Evolutionary conservation across 2,797 vertebrate genomes (phyloP), one percentile per base, ranked within the genome.

Genomic region (Gymnoscopelus braueri): DNA sequence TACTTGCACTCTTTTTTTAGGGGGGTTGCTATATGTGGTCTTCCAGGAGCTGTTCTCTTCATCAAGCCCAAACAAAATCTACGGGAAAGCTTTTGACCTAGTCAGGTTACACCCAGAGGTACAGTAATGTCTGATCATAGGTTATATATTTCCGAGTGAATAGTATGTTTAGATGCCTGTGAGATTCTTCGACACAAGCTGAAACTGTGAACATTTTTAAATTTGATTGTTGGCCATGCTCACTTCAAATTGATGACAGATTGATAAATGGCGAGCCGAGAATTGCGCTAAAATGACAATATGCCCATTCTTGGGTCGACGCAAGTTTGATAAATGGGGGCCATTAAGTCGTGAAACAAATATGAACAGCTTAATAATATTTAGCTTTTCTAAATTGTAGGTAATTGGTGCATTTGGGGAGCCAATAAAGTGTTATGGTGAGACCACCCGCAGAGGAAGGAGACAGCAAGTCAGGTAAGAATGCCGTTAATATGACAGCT

Each of bases 1-100:
- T 23, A 3, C 9, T 14, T 67, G 8, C 7, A 8, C 39, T 72
- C 51, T 77, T 8, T 49, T 80, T 87, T 80, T 86, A 99, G 98
- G 97, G 77, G 95, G 95, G 69, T 90, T 99, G 75, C 90, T 99
- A n/a, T 99, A 97, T 83, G 93, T 96, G 65, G 91, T 99, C 74
- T 98, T 98, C 84, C 96, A 95, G 90, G 97, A 99, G 84, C 91
- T 99, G 0, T 97, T 99, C 84, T 98, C 96, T 63, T 95, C 97
- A 71, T 95, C 95, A 48, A 98, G 97, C 85, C 97, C 97, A 60
- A 97, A 91, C 91, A 97, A 96, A 87, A 89, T 98, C 60, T 99
- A 98, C 63, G 95, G 96, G 62, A 94, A 95, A 79, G 96, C 97
- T 52, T 95, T 98, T 77, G 84, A 96, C 71, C 96, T 94, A 88